Base-by-base conservation (phyloP, 1,140 invertebrate species). In the Lordiphosa stackelbergi region DNA sequence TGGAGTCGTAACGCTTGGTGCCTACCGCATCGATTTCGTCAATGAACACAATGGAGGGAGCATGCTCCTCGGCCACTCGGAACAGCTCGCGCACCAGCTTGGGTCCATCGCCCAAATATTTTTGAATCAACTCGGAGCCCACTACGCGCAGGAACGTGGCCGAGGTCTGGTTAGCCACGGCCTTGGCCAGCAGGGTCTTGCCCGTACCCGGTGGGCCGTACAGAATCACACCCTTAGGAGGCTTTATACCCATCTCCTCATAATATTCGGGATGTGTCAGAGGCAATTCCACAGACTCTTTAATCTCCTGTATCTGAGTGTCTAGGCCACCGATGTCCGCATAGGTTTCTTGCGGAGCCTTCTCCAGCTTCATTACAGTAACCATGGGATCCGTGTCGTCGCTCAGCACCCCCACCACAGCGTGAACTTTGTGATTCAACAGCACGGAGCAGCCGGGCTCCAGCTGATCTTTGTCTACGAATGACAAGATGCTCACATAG, bases 371-470 rank as follows among this genome's bases (percentile, higher is more conserved):
- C 98, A 99, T 99, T 0, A 99, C 98, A 28, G 97, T 99, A 1
- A 99, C 98, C 98, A 99, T 99, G 10, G 98, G 98, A 90, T 99
- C 98, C n/a, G 97, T 99, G 86, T 99, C 98, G 90, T 99, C 98
- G 35, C 96, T 95, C 19, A 99, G 88, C 0, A 99, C 98, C 66
- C 98, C 98, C 40, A 99, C 97, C 36, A 99, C 98, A 60, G 98
- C 97, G 91, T 99, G 98, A 5, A 97, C 96, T 91, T 99, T 99
- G 89, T 99, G 98, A 89, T 99, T 99, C 0, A 99, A 90, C 0
- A 99, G 89, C 11, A 99, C 98, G 11, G 98, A 98, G 88, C 98
- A 99, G 3, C 98, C 98, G 54, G 98, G 98, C 88, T 99, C 98
- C 11, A 99, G 89, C 84, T 99, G 97, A 89, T 99, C 98, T 88